Percentiles rank a stretch among this genome's conserved stretches.
phyloP scores from a whole-genome alignment of 2,797 vertebrate species.

The Rhinatrema bivittatum region DNA sequence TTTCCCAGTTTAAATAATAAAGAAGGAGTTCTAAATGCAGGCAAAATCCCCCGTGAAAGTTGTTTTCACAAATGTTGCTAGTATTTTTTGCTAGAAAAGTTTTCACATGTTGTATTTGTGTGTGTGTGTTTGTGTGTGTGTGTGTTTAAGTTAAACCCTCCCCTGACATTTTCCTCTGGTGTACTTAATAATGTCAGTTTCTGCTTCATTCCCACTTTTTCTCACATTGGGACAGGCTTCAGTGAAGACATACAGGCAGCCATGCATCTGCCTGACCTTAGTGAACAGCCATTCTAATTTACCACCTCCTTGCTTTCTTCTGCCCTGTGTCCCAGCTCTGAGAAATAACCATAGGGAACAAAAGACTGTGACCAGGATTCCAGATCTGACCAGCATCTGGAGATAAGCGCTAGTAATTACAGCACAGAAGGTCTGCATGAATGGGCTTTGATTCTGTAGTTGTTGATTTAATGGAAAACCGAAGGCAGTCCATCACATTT shows the following conservation, averaged over 20 bases:
- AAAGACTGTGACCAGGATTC: background rate
- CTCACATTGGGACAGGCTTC: background rate
- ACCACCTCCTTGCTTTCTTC: slow-evolving; percentile 2
- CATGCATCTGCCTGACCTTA: slow-evolving; percentile 12
- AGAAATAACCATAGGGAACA: slow-evolving; percentile 16
- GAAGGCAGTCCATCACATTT: slow-evolving; percentile 10
- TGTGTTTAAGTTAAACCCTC: too few species aligned
- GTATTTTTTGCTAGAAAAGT: too few species aligned
- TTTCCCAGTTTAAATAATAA: too few species aligned
- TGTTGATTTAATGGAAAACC: slow-evolving; percentile 25
- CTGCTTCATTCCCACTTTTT: too few species aligned
- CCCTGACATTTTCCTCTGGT: too few species aligned
- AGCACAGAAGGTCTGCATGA: slow-evolving; percentile 11
- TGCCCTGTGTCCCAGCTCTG: slow-evolving; percentile 3
- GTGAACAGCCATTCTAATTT: slow-evolving; percentile 26
- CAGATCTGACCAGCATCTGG: slow-evolving; percentile 17
- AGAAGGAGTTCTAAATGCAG: too few species aligned
- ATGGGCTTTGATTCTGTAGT: slow-evolving; percentile 15
- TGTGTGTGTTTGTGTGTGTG: too few species aligned
- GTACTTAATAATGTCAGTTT: too few species aligned
- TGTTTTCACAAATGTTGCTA: too few species aligned
- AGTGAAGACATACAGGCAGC: slow-evolving; percentile 16
- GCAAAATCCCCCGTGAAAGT: too few species aligned
- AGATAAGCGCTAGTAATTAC: slow-evolving; percentile 19
- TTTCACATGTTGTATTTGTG: too few species aligned